These are phyloP conservation scores for Drosophila cracens DNA, from an alignment of 2,888 invertebrate species.

Conservation along the genomic window DNA sequence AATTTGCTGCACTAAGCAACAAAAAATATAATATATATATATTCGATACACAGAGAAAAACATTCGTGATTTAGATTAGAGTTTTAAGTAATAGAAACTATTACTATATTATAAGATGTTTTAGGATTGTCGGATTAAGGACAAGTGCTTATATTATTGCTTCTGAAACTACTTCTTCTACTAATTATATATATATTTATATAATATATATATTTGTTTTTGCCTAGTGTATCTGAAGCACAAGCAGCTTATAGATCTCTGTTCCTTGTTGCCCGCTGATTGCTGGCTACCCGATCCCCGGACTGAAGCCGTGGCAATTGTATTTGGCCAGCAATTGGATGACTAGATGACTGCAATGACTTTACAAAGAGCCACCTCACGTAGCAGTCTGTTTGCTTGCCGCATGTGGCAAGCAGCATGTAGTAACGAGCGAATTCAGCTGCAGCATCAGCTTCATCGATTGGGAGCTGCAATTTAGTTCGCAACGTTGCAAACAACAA, in stretches of 20 bases:
- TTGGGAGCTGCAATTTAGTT: conserved; percentile 54
- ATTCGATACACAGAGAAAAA: conserved; percentile 3
- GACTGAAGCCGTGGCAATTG: conserved; percentile 58
- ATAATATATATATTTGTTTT: not conserved
- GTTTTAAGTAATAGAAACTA: not conserved
- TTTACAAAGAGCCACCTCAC: conserved; percentile 52
- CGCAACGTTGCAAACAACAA: conserved; percentile 18
- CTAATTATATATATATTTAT: not conserved
- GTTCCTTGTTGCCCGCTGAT: conserved; percentile 16
- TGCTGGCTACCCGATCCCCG: conserved; percentile 17
- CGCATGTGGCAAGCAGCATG: conserved; percentile 43
- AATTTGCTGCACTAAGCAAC: conserved; percentile 55
- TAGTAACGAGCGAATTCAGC: conserved; percentile 47
- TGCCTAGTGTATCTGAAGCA: not conserved
- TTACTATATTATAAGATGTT: not conserved
- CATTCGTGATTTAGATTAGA: not conserved
- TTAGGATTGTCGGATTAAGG: not conserved
- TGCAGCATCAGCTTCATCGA: conserved; percentile 25
- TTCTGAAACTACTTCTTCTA: not conserved
- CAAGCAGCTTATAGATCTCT: conserved; percentile 42
- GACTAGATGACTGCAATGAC: conserved; percentile 51
- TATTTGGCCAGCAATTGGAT: conserved; percentile 66
- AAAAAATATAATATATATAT: not conserved
- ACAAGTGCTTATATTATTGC: not conserved
- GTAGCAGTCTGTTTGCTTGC: conserved; percentile 54